Percentiles rank a stretch among this genome's conserved stretches.
Evolutionary conservation across 2,113 vertebrate species (phyloP).

Genomic region (Poeciliopsis turrubarensis): DNA sequence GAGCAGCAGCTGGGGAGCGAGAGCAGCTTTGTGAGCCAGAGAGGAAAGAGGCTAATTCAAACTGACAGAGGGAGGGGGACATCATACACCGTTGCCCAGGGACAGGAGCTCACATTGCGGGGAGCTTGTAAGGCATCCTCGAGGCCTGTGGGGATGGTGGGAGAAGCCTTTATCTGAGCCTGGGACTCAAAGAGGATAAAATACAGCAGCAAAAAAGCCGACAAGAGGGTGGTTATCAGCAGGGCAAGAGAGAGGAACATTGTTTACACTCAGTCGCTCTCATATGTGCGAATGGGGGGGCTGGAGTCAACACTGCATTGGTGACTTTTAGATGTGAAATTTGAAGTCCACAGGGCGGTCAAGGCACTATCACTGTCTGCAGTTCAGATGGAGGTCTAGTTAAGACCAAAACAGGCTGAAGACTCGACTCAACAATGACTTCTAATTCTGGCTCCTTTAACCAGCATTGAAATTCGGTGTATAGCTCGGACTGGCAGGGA

Average conservation of each 20-base stretch:
- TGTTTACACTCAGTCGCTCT: constrained; percentile 45
- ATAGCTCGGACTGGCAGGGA: not conserved
- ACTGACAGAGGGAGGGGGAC: constrained; percentile 44
- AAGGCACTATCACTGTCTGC: constrained; percentile 6
- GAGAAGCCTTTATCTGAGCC: constrained; percentile 62
- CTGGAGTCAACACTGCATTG: not conserved
- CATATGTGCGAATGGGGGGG: not conserved
- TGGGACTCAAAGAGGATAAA: constrained; percentile 55
- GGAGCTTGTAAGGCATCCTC: constrained; percentile 46
- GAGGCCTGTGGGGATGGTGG: constrained; percentile 44
- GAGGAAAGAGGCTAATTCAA: constrained; percentile 50
- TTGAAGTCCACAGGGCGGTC: constrained; percentile 25
- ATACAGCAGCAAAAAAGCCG: constrained; percentile 39
- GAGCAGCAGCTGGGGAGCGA: constrained; percentile 57
- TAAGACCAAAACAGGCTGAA: not conserved
- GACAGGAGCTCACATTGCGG: constrained; percentile 42
- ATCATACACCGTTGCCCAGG: constrained; percentile 31
- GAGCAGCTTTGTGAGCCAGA: constrained; percentile 46
- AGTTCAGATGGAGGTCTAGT: not conserved
- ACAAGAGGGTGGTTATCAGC: constrained; percentile 42
- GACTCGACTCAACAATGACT: not conserved
- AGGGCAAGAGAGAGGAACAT: constrained; percentile 6
- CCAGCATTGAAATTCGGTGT: not conserved
- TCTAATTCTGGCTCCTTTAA: not conserved
- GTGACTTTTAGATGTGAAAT: constrained; percentile 12